Evolutionary conservation across 2,113 vertebrate species (phyloP).

Genomic region (Clinocottus analis): DNA sequence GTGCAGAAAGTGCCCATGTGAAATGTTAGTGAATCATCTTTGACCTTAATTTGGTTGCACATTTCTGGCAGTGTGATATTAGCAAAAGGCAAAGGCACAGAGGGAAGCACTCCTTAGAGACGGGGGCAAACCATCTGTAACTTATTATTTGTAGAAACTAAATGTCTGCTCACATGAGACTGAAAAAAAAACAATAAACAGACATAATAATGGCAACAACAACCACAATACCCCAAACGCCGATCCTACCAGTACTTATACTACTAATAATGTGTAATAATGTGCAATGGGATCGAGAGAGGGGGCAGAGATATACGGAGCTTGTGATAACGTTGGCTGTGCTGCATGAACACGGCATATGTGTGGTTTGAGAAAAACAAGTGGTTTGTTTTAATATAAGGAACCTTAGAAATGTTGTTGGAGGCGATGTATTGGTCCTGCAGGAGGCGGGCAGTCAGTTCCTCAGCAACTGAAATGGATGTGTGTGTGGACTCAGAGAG

Average conservation of each 20-base stretch:
- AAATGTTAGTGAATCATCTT: constrained; percentile 16
- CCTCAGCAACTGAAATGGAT: constrained; percentile 13
- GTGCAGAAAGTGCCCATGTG: background rate
- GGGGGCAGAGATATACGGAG: background rate
- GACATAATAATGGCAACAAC: constrained; percentile 32
- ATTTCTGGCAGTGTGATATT: constrained; percentile 41
- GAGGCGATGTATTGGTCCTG: constrained; percentile 14
- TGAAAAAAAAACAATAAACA: constrained; percentile 30
- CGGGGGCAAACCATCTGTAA: constrained; percentile 36
- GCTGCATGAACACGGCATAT: background rate
- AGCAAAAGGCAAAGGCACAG: constrained; percentile 33
- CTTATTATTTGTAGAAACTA: constrained; percentile 48
- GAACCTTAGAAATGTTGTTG: constrained; percentile 19
- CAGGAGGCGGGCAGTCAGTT: constrained; percentile 1
- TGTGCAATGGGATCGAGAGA: constrained; percentile 15
- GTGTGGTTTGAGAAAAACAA: constrained; percentile 35
- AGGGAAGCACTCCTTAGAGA: constrained; percentile 8
- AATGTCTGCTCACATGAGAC: constrained; percentile 17
- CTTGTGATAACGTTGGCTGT: constrained; percentile 18
- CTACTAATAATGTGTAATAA: constrained; percentile 29
- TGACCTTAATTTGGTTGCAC: constrained; percentile 53
- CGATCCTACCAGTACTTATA: background rate
- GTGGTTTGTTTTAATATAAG: constrained; percentile 35
- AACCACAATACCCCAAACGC: constrained; percentile 19
- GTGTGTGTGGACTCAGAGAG: background rate